Evolutionary conservation across 1,140 invertebrate species (phyloP).

Genomic region (Archegozetes longisetosus): DNA sequence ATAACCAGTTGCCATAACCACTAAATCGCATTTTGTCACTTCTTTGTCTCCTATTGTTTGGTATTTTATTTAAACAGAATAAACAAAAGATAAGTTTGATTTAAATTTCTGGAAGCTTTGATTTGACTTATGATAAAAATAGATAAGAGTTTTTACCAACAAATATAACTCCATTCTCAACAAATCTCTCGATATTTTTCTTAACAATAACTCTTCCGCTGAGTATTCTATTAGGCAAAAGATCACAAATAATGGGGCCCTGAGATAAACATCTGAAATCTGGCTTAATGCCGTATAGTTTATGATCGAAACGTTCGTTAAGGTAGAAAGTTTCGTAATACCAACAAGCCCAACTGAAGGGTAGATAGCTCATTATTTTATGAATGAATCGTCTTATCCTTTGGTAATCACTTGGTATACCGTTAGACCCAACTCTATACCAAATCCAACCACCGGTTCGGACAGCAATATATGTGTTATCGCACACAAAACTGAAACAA

Average conservation of each 20-base stretch:
- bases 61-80: conserved; percentile 23
- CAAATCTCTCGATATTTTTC: conserved; percentile 29
- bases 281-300: conserved; percentile 32
- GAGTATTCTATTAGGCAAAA: conserved; percentile 36
- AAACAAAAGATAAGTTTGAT: no score
- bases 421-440: conserved; percentile 28
- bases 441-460: conserved; percentile 34
- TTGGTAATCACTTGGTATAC: conserved; percentile 26
- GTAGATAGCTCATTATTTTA: conserved; percentile 14
- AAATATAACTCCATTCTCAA: conserved; percentile 28
- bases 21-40: conserved; percentile 23
- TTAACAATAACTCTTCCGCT: conserved; percentile 32
- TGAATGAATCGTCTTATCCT: conserved; percentile 16
- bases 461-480: conserved; percentile 32
- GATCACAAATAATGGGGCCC: conserved; percentile 38
- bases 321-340: conserved; percentile 15
- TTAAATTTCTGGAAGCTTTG: no score
- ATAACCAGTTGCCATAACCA: conserved; percentile 30
- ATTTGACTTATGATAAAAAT: no score
- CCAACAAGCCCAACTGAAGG: conserved; percentile 17
- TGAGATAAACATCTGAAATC: conserved; percentile 31
- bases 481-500: neutral
- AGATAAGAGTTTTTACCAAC: no score
- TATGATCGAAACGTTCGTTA: conserved; percentile 33
- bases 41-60: conserved; percentile 24